Base-by-base conservation (phyloP, 2,797 vertebrate genomes). In the Astyanax mexicanus region DNA sequence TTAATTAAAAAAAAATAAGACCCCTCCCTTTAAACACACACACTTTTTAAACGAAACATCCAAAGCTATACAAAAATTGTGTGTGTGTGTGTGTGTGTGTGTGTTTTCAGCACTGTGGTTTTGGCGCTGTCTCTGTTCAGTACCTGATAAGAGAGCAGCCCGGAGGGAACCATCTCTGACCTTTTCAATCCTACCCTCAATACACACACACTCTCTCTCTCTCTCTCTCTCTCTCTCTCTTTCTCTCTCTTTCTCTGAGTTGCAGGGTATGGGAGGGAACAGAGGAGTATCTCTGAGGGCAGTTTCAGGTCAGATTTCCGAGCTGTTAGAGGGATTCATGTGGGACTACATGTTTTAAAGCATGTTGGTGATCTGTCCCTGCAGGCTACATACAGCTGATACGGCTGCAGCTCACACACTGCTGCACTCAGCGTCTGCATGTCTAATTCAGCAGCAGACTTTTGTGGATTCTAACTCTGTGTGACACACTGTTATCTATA, bases 121-220 rank as follows among this genome's bases (percentile, higher is more conserved):
- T 71, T n/a, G 38, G 40, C 12, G 3, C 32, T 25, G 69, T 58
- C 38, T 71, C 38, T 71, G 69, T 42, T 44, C 52, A 44, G 23
- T 29, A 62, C 27, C 70, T 62, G 70, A 72, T 49, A 72, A 72
- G 58, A 37, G 42, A 25, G 12, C 27, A 71, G 37, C 29, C 42
- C 52, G 42, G 25, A 71, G 42, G 38, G 69, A 32, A 40, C 37
- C 29, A 70, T 57, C 52, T 25, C 51, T 55, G 62, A 65, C 62
- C 62, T 65, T 65, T 65, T 27, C 55, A 72, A 44, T 58, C 23
- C 23, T 57, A 13, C 57, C 47, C 5, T 42, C 47, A 23, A 25
- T 21, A 23, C 12, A 13, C 51, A 11, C 51, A 27, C 37, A 44
- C 38, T 54, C 35, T 61, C 35, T 25, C 40, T 21, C 38, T 27